Percentiles rank a stretch among this genome's conserved stretches.
Conservation (phyloP, 2,888 invertebrate species). For the Mythimna loreyi region DNA sequence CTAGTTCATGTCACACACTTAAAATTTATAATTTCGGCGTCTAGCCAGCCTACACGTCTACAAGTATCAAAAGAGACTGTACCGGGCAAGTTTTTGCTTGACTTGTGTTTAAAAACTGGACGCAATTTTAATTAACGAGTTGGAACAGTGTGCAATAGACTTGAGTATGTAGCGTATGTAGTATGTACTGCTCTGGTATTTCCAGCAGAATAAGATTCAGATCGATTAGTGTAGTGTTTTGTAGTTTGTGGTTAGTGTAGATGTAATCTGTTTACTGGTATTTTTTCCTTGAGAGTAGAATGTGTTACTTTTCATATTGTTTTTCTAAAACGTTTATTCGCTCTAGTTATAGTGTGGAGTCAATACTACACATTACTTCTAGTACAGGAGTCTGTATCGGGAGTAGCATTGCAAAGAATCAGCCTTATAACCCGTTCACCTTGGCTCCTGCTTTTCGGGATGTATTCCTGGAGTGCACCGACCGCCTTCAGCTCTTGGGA, state of each 20-base stretch:
- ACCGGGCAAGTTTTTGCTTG: slow-evolving; percentile 56
- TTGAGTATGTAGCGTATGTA: background rate
- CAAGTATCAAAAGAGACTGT: slow-evolving; percentile 43
- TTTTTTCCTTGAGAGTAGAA: background rate
- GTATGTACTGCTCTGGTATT: slow-evolving; percentile 42
- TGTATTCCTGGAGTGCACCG: too few relatives aligned
- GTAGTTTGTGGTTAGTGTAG: slow-evolving; percentile 1
- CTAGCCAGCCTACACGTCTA: slow-evolving; percentile 1
- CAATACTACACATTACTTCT: too few relatives aligned
- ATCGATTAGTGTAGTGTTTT: slow-evolving; percentile 32
- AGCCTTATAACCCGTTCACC: too few relatives aligned
- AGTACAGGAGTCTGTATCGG: too few relatives aligned
- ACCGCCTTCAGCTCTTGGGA: too few relatives aligned
- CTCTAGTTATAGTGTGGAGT: too few relatives aligned
- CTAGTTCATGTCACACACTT: slow-evolving; percentile 12
- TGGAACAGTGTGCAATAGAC: slow-evolving; percentile 58
- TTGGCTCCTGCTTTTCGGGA: too few relatives aligned
- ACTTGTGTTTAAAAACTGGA: slow-evolving; percentile 55
- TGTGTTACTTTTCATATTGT: background rate
- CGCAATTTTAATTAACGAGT: slow-evolving; percentile 59
- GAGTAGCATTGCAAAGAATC: too few relatives aligned
- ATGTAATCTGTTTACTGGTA: background rate
- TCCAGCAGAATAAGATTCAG: slow-evolving; percentile 51
- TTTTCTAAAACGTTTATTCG: background rate
- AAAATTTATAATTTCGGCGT: slow-evolving; percentile 31